A percentile compares a stretch with the other conserved stretches of the same genome.
Evolutionary conservation across 1,140 invertebrate species (phyloP).

Genomic region (Teleopsis dalmanni): DNA sequence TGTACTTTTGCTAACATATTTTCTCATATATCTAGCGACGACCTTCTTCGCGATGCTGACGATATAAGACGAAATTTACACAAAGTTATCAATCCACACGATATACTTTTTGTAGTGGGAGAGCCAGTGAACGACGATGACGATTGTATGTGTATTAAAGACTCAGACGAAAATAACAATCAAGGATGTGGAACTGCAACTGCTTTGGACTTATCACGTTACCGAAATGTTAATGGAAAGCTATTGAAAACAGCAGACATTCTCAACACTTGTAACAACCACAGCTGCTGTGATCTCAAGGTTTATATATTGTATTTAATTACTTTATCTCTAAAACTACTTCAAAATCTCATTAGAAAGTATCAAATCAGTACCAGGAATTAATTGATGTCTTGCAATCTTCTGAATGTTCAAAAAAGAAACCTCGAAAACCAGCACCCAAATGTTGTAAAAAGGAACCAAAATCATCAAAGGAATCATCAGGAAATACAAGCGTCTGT

Average conservation of each 20-base stretch:
- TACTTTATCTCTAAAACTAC: not conserved
- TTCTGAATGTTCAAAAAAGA: too few species aligned
- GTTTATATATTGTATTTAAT: not conserved
- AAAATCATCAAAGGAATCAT: not conserved
- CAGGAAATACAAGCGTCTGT: too few species aligned
- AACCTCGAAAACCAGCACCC: too few species aligned
- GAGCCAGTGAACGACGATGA: constrained; percentile 7
- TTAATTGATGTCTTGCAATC: constrained; percentile 10
- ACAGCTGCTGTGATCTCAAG: constrained; percentile 9
- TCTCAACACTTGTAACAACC: constrained; percentile 4
- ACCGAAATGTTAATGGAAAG: constrained; percentile 10
- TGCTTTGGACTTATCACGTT: constrained; percentile 12
- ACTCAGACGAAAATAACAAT: not conserved
- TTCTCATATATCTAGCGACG: not conserved
- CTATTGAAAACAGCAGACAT: not conserved
- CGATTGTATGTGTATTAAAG: constrained; percentile 1
- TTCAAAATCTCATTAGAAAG: not conserved
- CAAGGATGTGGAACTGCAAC: constrained; percentile 3
- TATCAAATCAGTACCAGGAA: constrained; percentile 10
- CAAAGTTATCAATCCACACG: constrained; percentile 12
- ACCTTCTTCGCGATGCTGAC: not conserved
- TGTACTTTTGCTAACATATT: not conserved
- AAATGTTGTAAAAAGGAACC: too few species aligned
- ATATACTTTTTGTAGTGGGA: constrained; percentile 13
- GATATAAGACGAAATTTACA: constrained; percentile 2